These are phyloP conservation scores for Eolophus roseicapilla DNA, from an alignment of 2,113 vertebrate genomes.

Conservation along the genomic window DNA sequence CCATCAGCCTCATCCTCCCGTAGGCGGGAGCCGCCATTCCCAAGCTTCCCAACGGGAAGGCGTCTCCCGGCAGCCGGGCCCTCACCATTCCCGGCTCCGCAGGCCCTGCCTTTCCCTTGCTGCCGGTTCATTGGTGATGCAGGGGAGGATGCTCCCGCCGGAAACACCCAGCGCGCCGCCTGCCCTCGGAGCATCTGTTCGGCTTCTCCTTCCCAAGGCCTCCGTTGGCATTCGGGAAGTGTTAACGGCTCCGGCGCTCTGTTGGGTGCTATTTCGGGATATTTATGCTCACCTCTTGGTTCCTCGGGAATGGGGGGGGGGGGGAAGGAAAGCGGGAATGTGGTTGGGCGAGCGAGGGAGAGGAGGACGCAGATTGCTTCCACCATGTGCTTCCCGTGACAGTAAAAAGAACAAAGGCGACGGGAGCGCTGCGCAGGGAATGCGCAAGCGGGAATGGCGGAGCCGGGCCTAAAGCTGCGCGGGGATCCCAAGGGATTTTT, in stretches of 20 bases:
- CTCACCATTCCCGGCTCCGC: no score
- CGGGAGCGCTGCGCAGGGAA: neutral
- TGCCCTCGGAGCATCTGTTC: constrained; percentile 82
- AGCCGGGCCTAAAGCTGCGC: no score
- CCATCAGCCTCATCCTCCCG: no score
- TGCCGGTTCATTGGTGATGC: constrained; percentile 78
- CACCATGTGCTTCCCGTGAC: constrained; percentile 82
- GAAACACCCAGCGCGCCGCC: constrained; percentile 81
- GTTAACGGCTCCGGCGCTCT: constrained; percentile 78
- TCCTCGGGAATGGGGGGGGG: neutral
- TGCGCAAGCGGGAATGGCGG: no score
- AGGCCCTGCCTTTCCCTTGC: constrained; percentile 60
- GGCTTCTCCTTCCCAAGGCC: constrained; percentile 63
- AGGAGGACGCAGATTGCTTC: constrained; percentile 81
- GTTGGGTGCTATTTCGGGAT: constrained; percentile 83
- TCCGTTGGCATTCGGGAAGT: constrained; percentile 78
- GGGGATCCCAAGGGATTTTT: no score
- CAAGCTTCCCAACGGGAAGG: no score
- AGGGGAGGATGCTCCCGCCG: constrained; percentile 70
- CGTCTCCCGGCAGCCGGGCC: no score
- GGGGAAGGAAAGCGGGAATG: constrained; percentile 69
- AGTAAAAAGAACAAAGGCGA: constrained; percentile 81
- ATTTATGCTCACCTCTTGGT: constrained; percentile 83
- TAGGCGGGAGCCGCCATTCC: no score
- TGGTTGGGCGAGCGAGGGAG: constrained; percentile 74